Conservation (phyloP, 2,888 invertebrate species). For the Oeneis ivallda region DNA sequence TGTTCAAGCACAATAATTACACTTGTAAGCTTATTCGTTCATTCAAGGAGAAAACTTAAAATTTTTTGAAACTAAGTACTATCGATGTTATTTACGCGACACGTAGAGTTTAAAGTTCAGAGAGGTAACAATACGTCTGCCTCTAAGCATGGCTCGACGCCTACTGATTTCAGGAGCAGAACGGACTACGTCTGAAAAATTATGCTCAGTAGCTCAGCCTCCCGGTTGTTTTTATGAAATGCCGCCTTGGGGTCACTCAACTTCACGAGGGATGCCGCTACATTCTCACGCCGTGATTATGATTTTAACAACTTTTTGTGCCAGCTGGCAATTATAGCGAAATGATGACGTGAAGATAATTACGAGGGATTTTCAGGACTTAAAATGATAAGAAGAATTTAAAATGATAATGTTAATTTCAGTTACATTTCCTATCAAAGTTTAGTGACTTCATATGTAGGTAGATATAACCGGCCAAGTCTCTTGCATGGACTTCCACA, state of each 20-base stretch:
- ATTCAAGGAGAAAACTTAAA: slow-evolving; percentile 29
- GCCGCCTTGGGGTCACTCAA: slow-evolving; percentile 66
- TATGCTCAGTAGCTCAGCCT: slow-evolving; percentile 54
- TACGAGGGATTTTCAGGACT: neutral
- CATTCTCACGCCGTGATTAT: slow-evolving; percentile 39
- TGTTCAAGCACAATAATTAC: slow-evolving; percentile 20
- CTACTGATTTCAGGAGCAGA: slow-evolving; percentile 59
- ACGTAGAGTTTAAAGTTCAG: slow-evolving; percentile 38
- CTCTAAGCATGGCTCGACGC: slow-evolving; percentile 52
- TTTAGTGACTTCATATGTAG: no score
- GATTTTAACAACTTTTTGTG: slow-evolving; percentile 17
- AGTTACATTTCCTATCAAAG: no score
- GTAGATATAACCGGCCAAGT: no score
- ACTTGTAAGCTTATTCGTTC: slow-evolving; percentile 21
- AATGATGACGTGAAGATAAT: slow-evolving; percentile 16
- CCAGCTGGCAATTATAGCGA: slow-evolving; percentile 2
- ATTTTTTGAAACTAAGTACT: slow-evolving; percentile 43
- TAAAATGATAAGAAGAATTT: neutral
- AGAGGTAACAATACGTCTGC: slow-evolving; percentile 44
- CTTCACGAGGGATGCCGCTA: slow-evolving; percentile 57
- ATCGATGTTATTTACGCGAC: slow-evolving; percentile 74
- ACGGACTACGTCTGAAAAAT: slow-evolving; percentile 57
- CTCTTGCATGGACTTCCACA: no score
- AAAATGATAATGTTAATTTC: no score
- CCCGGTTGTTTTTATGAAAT: slow-evolving; percentile 61